These are phyloP conservation scores for Penaeus monodon DNA, from an alignment of 2,888 invertebrate species.

Conservation along the genomic window DNA sequence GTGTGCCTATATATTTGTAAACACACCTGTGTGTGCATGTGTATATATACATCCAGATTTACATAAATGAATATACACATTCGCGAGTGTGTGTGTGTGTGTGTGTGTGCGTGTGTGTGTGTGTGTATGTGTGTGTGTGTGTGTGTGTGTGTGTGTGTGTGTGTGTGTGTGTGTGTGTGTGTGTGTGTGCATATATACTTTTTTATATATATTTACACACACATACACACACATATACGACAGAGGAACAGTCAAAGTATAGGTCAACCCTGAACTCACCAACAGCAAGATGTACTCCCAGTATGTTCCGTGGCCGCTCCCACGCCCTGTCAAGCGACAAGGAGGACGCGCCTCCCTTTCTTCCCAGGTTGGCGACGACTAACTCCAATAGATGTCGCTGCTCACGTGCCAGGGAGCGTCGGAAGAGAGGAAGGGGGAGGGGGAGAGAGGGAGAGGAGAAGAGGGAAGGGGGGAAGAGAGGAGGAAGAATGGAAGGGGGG, in stretches of 20 bases:
- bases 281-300: too few species aligned
- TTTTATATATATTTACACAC: too few species aligned
- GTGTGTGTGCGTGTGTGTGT: not conserved
- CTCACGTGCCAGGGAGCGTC: constrained; percentile 1
- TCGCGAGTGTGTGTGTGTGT: not conserved
- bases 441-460: too few species aligned
- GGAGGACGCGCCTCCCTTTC: not conserved
- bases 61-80: too few species aligned
- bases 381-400: not conserved
- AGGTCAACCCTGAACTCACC: too few species aligned
- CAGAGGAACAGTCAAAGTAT: not conserved
- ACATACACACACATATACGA: too few species aligned
- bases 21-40: too few species aligned
- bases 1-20: too few species aligned
- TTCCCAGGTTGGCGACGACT: not conserved
- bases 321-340: too few species aligned
- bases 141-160: constrained; percentile 20
- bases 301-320: too few species aligned
- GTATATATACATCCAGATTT: too few species aligned
- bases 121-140: not conserved
- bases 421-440: not conserved
- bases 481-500: not conserved
- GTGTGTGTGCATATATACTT: not conserved
- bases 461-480: not conserved
- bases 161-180: constrained; percentile 23